Evolutionary conservation across 2,888 invertebrate genomes (phyloP), one percentile per base, ranked within the genome.

Genomic region (Neuroscelio doddi): DNA sequence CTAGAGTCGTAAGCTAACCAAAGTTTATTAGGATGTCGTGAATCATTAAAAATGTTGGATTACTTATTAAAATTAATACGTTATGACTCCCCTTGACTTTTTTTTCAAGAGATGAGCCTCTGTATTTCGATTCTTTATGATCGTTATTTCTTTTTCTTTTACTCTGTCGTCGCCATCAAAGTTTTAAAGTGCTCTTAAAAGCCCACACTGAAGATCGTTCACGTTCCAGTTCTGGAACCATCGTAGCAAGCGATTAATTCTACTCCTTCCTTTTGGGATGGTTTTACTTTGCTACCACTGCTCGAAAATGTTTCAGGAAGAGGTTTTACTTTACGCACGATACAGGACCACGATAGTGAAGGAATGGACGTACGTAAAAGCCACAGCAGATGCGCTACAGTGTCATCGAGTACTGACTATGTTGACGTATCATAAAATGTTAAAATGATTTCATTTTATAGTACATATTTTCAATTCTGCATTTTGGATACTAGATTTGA

Each of bases 11-110:
- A 55, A 55, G 53, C 14, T 49, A 45, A 9, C 45, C 55, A 39
- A 55, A 55, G 49, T 62, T 61, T 62, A 55, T 55, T 62, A 55
- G 34, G 36, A 36, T 42, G 29, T 29, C 38, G 36, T 12, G 38
- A 29, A 27, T 36, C 50, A 57, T 57, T 50, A 57, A 57, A 44
- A 29, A 50, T 26, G 34, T 30, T 36, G 32, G 50, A 44, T 71
- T 69, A 75, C 76, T 75, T 76, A 77, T 76, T 73, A 77, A 74
- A 74, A 72, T 72, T 71, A 71, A 74, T 67, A 70, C 71, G 49
- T 58, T 68, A 62, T 72, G 61, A 55, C 52, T 67, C 50, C n/a
- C 17, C 8, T 17, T n/a, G 27, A 17, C 45, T 49, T 39, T 45
- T 34, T 42, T 42, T 47, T n/a, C 27, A n/a, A 27, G 12, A 17